A percentile compares a stretch with the other conserved stretches of the same genome.
These are phyloP conservation scores for Cyrtonyx montezumae DNA, from an alignment of 2,113 vertebrate genomes.

Conservation along the genomic window DNA sequence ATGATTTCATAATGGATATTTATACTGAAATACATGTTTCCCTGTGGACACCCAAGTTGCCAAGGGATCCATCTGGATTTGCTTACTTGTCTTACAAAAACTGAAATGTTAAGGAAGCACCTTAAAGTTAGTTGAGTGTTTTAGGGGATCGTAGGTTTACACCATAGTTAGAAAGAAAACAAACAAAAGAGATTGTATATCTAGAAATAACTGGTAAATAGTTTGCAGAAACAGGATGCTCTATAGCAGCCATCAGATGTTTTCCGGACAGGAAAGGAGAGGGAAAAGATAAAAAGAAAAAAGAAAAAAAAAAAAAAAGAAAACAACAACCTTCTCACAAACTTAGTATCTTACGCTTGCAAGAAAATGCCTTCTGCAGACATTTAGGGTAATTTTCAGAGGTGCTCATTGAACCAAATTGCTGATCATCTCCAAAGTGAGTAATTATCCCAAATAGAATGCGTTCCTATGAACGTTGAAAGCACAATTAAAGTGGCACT, in stretches of 20 bases:
- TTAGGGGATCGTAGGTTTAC: background rate
- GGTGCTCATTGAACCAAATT: constrained; percentile 65
- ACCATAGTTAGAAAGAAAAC: background rate
- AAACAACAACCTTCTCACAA: background rate
- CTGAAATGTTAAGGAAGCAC: background rate
- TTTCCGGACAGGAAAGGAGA: background rate
- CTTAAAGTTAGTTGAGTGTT: constrained; percentile 8
- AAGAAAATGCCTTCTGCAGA: constrained; percentile 60
- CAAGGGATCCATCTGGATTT: constrained; percentile 23
- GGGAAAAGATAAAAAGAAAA: background rate
- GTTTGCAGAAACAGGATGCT: background rate
- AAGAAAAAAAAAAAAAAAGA: background rate
- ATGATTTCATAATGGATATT: constrained; percentile 19
- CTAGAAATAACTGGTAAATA: background rate
- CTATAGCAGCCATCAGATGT: background rate
- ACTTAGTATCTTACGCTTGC: constrained; percentile 8
- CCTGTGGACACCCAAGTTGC: background rate
- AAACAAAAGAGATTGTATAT: background rate
- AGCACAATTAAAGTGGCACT: constrained; percentile 63
- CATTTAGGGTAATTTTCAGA: constrained; percentile 71
- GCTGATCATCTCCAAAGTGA: constrained; percentile 68
- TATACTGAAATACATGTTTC: background rate
- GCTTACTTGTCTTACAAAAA: background rate
- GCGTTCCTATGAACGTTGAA: constrained; percentile 62
- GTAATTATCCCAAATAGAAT: constrained; percentile 73